Conservation (phyloP, 2,113 vertebrate species). For the Laterallus jamaicensis region DNA sequence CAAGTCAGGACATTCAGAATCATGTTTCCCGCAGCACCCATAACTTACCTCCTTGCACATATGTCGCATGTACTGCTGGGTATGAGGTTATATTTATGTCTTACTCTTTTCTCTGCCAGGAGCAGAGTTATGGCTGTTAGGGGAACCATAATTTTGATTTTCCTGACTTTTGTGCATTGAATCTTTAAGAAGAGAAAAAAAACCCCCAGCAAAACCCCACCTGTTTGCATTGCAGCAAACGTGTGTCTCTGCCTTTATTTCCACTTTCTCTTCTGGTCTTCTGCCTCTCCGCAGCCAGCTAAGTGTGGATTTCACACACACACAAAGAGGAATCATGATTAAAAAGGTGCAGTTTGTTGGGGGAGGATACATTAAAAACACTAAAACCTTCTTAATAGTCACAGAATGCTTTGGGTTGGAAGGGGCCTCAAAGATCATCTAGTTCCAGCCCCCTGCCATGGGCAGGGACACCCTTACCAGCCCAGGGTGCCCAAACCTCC, state of each 20-base stretch:
- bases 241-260: background rate
- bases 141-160: constrained; percentile 47
- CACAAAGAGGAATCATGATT: background rate
- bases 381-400: background rate
- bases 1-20: constrained; percentile 50
- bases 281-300: background rate
- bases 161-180: constrained; percentile 24
- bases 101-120: constrained; percentile 27
- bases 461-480: no score
- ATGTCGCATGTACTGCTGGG: constrained; percentile 1
- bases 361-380: background rate
- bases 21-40: background rate
- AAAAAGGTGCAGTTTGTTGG: background rate
- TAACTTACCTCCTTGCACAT: constrained; percentile 42
- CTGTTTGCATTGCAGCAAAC: background rate
- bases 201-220: background rate
- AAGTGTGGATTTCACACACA: background rate
- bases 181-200: background rate
- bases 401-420: no score
- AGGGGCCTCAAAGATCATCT: no score
- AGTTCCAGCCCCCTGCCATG: no score
- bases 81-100: constrained; percentile 49
- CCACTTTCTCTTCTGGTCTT: background rate
- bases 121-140: constrained; percentile 44
- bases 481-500: no score